A percentile compares a stretch with the other conserved stretches of the same genome.
Evolutionary conservation across 2,888 invertebrate species (phyloP).

Genomic region (Arge pagana): DNA sequence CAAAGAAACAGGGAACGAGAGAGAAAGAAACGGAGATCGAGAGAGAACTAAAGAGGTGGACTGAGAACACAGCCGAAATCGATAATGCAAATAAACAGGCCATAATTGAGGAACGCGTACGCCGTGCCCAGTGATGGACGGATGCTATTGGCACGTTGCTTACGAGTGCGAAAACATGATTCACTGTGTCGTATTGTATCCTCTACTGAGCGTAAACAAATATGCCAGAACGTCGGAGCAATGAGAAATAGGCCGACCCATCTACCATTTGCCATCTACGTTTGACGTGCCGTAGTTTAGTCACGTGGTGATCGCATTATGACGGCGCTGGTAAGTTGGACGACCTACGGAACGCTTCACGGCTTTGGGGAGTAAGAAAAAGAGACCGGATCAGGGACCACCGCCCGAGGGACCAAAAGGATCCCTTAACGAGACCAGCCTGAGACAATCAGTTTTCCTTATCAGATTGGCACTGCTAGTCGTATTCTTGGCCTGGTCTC

Average conservation of each 20-base stretch:
- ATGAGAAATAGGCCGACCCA: no score
- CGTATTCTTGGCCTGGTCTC: constrained; percentile 20
- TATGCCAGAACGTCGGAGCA: no score
- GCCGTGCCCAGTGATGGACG: no score
- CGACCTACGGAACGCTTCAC: constrained; percentile 11
- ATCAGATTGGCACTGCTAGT: constrained; percentile 47
- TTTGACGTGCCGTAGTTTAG: not conserved
- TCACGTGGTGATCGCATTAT: constrained; percentile 4
- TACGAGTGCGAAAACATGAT: no score
- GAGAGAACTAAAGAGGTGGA: constrained; percentile 1
- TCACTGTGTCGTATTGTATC: no score
- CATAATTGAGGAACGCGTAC: constrained; percentile 16
- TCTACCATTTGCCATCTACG: no score
- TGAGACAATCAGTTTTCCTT: constrained; percentile 47
- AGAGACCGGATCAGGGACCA: constrained; percentile 17
- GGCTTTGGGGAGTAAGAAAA: constrained; percentile 17
- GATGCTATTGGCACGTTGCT: no score
- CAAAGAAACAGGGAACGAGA: not conserved
- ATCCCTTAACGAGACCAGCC: constrained; percentile 23
- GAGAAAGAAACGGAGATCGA: not conserved
- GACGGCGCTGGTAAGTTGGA: constrained; percentile 3
- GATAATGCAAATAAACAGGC: constrained; percentile 24
- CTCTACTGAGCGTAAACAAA: no score
- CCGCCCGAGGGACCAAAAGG: constrained; percentile 11
- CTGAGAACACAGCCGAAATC: constrained; percentile 23